A percentile compares a stretch with the other conserved stretches of the same genome.
Conservation (phyloP, 2,113 vertebrate genomes). For the Tachysurus fulvidraco region DNA sequence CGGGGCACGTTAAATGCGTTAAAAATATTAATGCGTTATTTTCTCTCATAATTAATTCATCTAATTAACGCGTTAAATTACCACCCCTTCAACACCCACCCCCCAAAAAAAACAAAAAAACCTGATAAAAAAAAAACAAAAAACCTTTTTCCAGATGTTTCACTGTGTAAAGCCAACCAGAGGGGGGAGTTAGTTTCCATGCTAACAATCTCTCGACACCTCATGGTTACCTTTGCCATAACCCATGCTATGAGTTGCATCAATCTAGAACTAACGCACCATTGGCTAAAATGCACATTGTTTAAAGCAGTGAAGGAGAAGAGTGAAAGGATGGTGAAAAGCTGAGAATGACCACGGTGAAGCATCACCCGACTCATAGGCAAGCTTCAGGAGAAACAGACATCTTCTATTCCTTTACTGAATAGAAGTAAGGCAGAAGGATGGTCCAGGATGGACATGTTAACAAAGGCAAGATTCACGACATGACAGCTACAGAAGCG, state of each 20-base stretch:
- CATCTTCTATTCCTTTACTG: constrained; percentile 62
- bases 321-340: neutral
- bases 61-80: no score
- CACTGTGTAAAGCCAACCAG: neutral
- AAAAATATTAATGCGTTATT: no score
- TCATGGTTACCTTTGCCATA: constrained; percentile 1
- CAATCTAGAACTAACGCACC: neutral
- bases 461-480: neutral
- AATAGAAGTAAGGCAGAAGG: constrained; percentile 62
- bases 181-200: neutral
- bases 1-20: no score
- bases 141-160: neutral
- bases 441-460: neutral
- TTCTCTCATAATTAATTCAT: no score
- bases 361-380: constrained; percentile 22
- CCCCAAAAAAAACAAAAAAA: no score
- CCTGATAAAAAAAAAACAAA: neutral
- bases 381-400: constrained; percentile 43
- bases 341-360: constrained; percentile 6
- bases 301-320: constrained; percentile 1
- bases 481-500: constrained; percentile 24
- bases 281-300: neutral
- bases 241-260: neutral
- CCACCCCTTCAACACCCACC: no score
- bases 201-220: neutral